Evolutionary conservation across 2,797 vertebrate species (phyloP).

Genomic region (Synaphobranchus kaupii): DNA sequence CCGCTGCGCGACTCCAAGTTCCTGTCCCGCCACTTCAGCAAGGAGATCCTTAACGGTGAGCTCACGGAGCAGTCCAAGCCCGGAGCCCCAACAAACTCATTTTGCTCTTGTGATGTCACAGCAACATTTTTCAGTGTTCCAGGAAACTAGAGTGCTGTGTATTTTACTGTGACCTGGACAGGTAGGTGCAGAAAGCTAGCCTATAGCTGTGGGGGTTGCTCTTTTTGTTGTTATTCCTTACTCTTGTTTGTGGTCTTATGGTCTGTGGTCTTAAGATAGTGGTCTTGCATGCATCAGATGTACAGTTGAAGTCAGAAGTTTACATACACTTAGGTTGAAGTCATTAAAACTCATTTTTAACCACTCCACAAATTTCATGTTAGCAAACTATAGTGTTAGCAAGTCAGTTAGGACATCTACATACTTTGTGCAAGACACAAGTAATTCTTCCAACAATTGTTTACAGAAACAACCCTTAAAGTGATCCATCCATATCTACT

Average conservation of each 20-base stretch:
- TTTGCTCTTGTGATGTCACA: not conserved
- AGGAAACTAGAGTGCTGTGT: not conserved
- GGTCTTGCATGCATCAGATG: not conserved
- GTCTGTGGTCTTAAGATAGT: not conserved
- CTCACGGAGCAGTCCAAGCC: not conserved
- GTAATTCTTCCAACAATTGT: too few species aligned
- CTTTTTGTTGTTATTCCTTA: not conserved
- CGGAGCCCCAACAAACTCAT: not conserved
- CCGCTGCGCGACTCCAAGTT: slow-evolving; percentile 85
- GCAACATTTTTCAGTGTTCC: not conserved
- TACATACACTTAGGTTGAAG: too few species aligned
- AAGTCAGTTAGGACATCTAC: too few species aligned
- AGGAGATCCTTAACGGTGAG: slow-evolving; percentile 88
- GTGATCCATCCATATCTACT: too few species aligned
- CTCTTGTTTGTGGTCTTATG: not conserved
- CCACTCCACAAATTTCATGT: too few species aligned
- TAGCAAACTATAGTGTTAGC: too few species aligned
- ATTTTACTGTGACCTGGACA: not conserved
- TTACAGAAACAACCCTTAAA: too few species aligned
- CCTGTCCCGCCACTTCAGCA: slow-evolving; percentile 73
- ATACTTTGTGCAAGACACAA: too few species aligned
- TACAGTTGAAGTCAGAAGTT: too few species aligned
- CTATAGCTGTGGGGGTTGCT: not conserved
- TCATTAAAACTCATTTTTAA: too few species aligned
- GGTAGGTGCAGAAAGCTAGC: not conserved